Evolutionary conservation across 2,888 invertebrate species (phyloP).

Genomic region (Drosophila mulleri): DNA sequence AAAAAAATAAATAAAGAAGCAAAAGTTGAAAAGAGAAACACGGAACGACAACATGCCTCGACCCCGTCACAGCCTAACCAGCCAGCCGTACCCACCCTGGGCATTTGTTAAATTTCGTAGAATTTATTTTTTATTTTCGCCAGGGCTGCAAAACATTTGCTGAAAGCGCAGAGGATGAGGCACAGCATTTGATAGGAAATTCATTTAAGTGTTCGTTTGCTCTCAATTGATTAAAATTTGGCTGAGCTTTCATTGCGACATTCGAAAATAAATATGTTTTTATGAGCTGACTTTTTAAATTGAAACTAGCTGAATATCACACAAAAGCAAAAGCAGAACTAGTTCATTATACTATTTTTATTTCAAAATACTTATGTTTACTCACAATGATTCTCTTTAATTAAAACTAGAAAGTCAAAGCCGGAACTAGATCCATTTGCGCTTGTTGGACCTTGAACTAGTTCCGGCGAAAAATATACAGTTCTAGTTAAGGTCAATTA

Average conservation of each 20-base stretch:
- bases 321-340: too few species aligned
- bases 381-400: too few species aligned
- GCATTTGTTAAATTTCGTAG: constrained; percentile 44
- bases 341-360: too few species aligned
- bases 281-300: neutral
- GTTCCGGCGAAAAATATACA: too few species aligned
- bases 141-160: constrained; percentile 42
- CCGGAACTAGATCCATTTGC: too few species aligned
- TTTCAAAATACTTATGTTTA: too few species aligned
- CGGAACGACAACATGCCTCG: constrained; percentile 12
- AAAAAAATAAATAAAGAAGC: constrained; percentile 10
- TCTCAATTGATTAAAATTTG: neutral
- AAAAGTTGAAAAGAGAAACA: constrained; percentile 12
- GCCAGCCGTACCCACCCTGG: constrained; percentile 29
- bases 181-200: neutral
- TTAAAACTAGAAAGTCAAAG: too few species aligned
- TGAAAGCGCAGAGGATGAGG: neutral
- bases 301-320: neutral
- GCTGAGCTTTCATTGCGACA: neutral
- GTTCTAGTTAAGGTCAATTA: too few species aligned
- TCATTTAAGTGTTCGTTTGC: neutral
- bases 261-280: neutral
- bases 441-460: too few species aligned
- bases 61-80: constrained; percentile 4
- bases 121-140: constrained; percentile 10